phyloP scores from a whole-genome alignment of 1,140 invertebrate genomes.

The Wasmannia auropunctata region DNA sequence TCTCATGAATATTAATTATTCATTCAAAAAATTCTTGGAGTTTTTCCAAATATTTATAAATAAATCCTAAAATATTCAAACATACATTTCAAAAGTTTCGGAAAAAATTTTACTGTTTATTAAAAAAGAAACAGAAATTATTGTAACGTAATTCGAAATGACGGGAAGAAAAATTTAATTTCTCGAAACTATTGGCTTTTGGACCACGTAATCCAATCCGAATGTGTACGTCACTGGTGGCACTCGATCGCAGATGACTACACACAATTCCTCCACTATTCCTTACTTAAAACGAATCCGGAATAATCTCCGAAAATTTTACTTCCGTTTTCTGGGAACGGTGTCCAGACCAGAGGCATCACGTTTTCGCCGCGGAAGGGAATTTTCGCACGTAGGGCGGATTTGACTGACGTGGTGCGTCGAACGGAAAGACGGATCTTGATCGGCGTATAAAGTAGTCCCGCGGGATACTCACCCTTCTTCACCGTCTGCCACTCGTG shows the following conservation, averaged over 20 bases:
- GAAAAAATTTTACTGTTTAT: neutral
- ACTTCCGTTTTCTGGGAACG: neutral
- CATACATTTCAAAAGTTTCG: neutral
- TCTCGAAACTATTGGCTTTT: neutral
- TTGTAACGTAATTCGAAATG: neutral
- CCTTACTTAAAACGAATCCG: neutral
- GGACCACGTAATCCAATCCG: conserved; percentile 1
- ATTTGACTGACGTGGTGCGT: conserved; percentile 74
- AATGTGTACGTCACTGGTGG: neutral
- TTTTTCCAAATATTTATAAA: neutral
- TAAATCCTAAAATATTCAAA: neutral
- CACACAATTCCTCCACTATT: neutral
- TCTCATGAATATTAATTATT: neutral
- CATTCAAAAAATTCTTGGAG: neutral
- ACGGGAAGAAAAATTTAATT: too few relatives aligned
- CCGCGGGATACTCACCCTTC: conserved; percentile 83
- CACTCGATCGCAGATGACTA: neutral
- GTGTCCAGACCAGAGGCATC: too few relatives aligned
- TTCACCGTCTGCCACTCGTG: conserved; percentile 87
- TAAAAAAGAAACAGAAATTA: neutral
- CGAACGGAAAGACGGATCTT: conserved; percentile 10
- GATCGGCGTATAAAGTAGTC: conserved; percentile 66
- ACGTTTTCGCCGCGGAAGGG: neutral
- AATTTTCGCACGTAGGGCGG: neutral
- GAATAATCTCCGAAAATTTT: neutral